Evolutionary conservation across 2,113 vertebrate species (phyloP), one percentile per base, ranked within the genome.

Genomic region (Pollachius pollachius): DNA sequence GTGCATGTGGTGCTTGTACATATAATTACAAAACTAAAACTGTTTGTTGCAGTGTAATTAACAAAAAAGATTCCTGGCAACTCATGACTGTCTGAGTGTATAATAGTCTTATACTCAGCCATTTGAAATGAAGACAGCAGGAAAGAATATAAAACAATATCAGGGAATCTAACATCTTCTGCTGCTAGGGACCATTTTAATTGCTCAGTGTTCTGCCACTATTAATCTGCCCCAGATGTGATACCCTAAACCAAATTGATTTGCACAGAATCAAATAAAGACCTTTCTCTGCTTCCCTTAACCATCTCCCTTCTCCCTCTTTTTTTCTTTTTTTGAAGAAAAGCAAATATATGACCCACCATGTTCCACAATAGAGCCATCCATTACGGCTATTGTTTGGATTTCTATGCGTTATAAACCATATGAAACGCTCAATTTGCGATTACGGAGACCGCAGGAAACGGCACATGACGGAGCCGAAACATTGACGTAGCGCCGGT

Each of bases 221-320:
- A 74, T 81, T 89, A 79, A 91, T 88, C 65, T 23, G 52, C 70
- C 66, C 71, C 88, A 91, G 86, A 89, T 69, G 65, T 61, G 60
- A 68, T 69, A 48, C 69, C 75, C 72, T 73, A 78, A 17, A 41
- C 73, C 67, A 80, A 80, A 80, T 15, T 13, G 52, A 72, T 69
- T 23, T 73, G 21, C 70, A 80, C 74, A 76, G 41, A 48, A 48
- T 48, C 12, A 48, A 48, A 48, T 9, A 48, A 48, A 48, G 41
- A 13, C 41, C 41, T 48, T 48, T 48, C 11, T 48, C 41, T 48
- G 41, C 41, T 61, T 69, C 34, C 48, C 37, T 70, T 12, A 3
- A 13, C 41, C 19, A 41, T 8, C 64, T 68, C 9, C 62, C 21
- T 7, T 65, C 34, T 15, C 3, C 54, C 13, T 57, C 7, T 17